A percentile compares a stretch with the other conserved stretches of the same genome.
These are phyloP conservation scores for Zapus hudsonius DNA, from an alignment of 2,113 vertebrate species.

Conservation along the genomic window DNA sequence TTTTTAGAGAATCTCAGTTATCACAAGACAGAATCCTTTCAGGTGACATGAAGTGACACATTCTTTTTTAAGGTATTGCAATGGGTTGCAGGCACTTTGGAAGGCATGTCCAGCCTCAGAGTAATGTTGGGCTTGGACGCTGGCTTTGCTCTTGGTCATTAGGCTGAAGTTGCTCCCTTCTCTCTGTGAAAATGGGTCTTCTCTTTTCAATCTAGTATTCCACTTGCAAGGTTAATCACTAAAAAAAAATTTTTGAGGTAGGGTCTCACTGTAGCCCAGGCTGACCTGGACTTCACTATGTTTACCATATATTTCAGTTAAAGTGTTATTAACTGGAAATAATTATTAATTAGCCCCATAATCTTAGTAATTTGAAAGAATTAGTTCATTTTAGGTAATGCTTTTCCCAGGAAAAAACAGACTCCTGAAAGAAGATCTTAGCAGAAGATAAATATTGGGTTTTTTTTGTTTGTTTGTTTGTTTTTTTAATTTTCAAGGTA, in stretches of 20 bases:
- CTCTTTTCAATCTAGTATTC: too few relatives aligned
- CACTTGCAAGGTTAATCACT: too few relatives aligned
- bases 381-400: slow-evolving; percentile 45
- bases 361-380: slow-evolving; percentile 27
- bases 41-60: neutral
- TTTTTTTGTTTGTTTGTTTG: too few relatives aligned
- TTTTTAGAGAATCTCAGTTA: slow-evolving; percentile 24
- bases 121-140: slow-evolving; percentile 15
- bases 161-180: neutral
- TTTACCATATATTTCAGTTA: slow-evolving; percentile 51
- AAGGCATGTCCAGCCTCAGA: neutral
- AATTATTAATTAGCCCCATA: neutral
- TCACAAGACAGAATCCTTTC: neutral
- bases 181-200: too few relatives aligned
- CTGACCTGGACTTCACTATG: too few relatives aligned
- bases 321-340: slow-evolving; percentile 29
- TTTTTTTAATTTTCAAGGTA: too few relatives aligned
- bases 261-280: too few relatives aligned
- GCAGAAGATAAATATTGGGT: slow-evolving; percentile 45
- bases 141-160: neutral
- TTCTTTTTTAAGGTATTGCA: neutral
- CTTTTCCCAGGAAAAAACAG: slow-evolving; percentile 47
- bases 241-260: too few relatives aligned
- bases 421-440: slow-evolving; percentile 11
- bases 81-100: neutral